These are phyloP conservation scores for Elysia crispata DNA, from an alignment of 2,888 invertebrate species.

Conservation along the genomic window DNA sequence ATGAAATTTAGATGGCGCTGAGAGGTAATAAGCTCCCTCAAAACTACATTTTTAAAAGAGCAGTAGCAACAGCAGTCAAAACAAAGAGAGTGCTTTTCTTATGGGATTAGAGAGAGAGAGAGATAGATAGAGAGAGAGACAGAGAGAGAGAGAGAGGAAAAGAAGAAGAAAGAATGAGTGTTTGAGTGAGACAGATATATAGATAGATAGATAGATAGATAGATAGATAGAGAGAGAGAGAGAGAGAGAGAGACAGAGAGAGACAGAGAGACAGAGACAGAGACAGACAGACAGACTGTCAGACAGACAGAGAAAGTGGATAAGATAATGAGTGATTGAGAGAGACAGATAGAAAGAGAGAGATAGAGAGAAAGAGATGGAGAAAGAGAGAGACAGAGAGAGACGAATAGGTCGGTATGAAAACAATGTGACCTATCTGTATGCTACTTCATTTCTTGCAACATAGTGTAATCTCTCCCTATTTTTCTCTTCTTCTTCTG, in stretches of 20 bases:
- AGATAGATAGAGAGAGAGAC: neutral
- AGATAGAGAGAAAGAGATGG: slow-evolving; percentile 18
- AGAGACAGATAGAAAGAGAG: slow-evolving; percentile 29
- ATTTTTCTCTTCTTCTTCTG: too few relatives aligned
- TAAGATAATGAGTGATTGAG: slow-evolving; percentile 21
- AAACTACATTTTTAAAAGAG: too few relatives aligned
- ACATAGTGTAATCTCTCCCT: too few relatives aligned
- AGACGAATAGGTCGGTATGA: neutral
- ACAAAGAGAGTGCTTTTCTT: too few relatives aligned
- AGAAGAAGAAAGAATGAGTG: neutral
- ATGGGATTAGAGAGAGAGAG: too few relatives aligned
- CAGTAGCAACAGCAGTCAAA: neutral
- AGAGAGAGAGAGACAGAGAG: slow-evolving; percentile 30
- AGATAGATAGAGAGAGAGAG: slow-evolving; percentile 34
- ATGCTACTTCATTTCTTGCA: too few relatives aligned
- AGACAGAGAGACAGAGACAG: slow-evolving; percentile 32
- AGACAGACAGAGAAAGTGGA: slow-evolving; percentile 6
- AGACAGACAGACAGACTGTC: slow-evolving; percentile 27
- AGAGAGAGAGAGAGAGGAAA: neutral
- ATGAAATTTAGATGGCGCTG: too few relatives aligned
- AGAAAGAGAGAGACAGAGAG: slow-evolving; percentile 15
- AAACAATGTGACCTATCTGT: too few relatives aligned
- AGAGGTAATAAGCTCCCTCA: too few relatives aligned
- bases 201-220: neutral
- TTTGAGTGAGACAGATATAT: neutral